Evolutionary conservation across 1,140 invertebrate genomes (phyloP), one percentile per base, ranked within the genome.

Genomic region (Triops cancriformis): DNA sequence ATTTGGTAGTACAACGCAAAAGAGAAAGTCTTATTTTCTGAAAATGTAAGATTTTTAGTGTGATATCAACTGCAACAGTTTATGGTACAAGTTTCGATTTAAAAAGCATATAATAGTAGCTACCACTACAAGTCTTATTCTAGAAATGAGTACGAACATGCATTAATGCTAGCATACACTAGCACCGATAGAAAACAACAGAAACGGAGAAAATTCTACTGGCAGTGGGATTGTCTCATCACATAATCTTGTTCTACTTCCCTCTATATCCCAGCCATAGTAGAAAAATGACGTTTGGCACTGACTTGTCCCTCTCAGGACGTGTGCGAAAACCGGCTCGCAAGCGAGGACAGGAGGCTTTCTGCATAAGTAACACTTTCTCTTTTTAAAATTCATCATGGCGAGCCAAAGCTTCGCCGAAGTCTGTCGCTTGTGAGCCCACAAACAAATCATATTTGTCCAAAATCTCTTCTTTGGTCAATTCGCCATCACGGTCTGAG

Each of bases 401-500:
- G 81, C 94, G 89, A 0, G 91, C 89, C 4, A 99, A 86, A 9
- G 96, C 96, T 85, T 98, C 96, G 1, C 98, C 98, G 85, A 98
- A 99, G 86, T 99, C 97, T 0, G 97, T 99, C 0, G 96, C 98
- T 84, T 99, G 97, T 18, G 96, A 98, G 41, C 97, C 97, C 0
- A 99, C 97, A 85, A 99, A 99, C 1, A 98, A 86, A 85, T 99
- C 97, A 84, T 98, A 98, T 83, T 98, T 98, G 45, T 92, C 90
- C 0, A 99, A 84, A 75, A 99, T 93, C 87, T 99, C 98, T 7
- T 92, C 89, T 84, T 95, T 96, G 4, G 92, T 94, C 7, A 99
- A 86, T 83, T 93, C 91, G 79, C 94, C 91, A 86, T 99, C 97
- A 3, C 91, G 90, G 86, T 99, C 91, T 0, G 87, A 84, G 85